Evolutionary conservation across 1,140 invertebrate genomes (phyloP).

Genomic region (Diorhabda carinulata): DNA sequence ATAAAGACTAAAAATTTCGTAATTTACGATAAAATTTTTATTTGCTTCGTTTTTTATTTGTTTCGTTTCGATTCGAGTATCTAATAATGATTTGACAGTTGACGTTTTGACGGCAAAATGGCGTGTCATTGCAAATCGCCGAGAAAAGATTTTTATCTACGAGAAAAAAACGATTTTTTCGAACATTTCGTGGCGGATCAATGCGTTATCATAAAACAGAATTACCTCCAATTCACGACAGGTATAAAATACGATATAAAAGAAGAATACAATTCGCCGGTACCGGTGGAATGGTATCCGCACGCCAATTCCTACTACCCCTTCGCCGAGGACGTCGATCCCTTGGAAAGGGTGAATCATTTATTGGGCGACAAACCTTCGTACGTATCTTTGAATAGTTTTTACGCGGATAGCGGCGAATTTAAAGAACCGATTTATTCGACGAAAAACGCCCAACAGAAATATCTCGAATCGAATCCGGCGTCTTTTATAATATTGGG

Average conservation of each 20-base stretch:
- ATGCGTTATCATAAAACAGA: constrained; percentile 33
- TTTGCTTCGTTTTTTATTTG: no score
- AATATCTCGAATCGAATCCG: constrained; percentile 51
- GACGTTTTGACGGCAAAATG: no score
- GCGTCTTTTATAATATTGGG: constrained; percentile 56
- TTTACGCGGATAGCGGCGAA: constrained; percentile 8
- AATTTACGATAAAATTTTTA: no score
- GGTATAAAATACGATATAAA: constrained; percentile 26
- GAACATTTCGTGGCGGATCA: constrained; percentile 30
- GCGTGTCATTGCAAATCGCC: no score
- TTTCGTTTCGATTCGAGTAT: no score
- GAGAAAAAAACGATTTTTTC: background rate
- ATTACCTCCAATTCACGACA: constrained; percentile 28
- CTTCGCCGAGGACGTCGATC: constrained; percentile 46
- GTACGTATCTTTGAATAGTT: constrained; percentile 18
- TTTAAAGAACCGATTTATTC: constrained; percentile 31
- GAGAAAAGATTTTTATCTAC: no score
- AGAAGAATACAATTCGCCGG: constrained; percentile 8
- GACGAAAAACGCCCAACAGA: constrained; percentile 49
- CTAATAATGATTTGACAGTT: no score
- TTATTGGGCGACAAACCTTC: constrained; percentile 28
- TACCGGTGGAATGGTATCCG: constrained; percentile 35
- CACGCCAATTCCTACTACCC: constrained; percentile 46
- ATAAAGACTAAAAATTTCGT: no score
- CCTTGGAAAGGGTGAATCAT: constrained; percentile 39